Base-by-base conservation (phyloP, 2,113 vertebrate genomes). In the Zapus hudsonius region DNA sequence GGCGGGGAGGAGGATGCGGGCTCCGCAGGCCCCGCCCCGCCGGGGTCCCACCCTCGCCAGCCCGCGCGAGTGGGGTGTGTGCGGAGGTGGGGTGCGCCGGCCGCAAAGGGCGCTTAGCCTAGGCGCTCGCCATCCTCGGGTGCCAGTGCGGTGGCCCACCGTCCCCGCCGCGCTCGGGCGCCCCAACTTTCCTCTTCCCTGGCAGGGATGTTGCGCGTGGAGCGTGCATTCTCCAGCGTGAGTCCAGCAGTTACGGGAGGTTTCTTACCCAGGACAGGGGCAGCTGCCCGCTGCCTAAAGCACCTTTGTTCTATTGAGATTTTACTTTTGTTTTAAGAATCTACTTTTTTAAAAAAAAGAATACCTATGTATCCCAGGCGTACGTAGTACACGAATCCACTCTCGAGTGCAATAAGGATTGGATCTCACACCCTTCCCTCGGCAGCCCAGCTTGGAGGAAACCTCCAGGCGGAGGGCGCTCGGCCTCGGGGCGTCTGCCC, bases 301-400 rank as follows among this genome's bases (percentile, higher is more conserved):
- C 78, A 95, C 90, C 92, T 96, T 96, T 94, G 86, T 96, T 95
- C 72, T 55, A 11, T 0, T 6, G 78, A 63, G 61, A 66, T 81
- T 42, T 33, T 47, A 74, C 64, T 95, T 63, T 75, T 79, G 70
- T 87, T 87, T n/a, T 89, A 73, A 92, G 86, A 76, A 42, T 80
- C 42, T 86, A n/a, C n/a, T 44, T 7, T 63, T 72, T 63, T 20
- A 8, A 42, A 44, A 52, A 63, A 29, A 64, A 29, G 55, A 20
- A 64, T 36, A 31, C n/a, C 6, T 8, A 17, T 47, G 74, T 31
- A 8, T 75, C 47, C 27, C 55, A 40, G 33, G 40, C 20, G 38
- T 55, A n/a, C 20, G 38, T 55, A n/a, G 25, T 9, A 11, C 36
- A 38, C 40, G 12, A 55, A 87, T 17, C 64, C 38, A 20, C 42